Conservation (phyloP, 2,888 invertebrate species). For the Dione vanillae region DNA sequence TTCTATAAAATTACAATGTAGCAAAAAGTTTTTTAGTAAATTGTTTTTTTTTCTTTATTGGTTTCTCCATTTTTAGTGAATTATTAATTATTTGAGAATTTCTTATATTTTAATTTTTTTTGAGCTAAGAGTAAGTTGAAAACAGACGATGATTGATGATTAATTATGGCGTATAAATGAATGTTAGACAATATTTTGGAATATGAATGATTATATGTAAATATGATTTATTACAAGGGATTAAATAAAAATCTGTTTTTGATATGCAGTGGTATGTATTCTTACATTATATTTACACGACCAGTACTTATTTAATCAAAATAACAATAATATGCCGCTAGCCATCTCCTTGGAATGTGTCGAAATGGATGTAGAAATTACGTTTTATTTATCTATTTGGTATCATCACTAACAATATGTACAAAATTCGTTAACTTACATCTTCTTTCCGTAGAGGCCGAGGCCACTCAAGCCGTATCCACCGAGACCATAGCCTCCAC, state of each 20-base stretch:
- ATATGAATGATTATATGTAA: background rate
- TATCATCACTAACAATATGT: slow-evolving; percentile 28
- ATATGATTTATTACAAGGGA: background rate
- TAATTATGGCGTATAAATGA: no score
- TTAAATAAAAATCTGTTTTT: slow-evolving; percentile 32
- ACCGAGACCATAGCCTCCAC: slow-evolving; percentile 46
- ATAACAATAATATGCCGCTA: slow-evolving; percentile 67
- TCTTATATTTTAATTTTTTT: no score
- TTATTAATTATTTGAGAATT: no score
- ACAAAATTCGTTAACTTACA: slow-evolving; percentile 19
- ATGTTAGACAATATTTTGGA: no score
- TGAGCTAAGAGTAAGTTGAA: no score
- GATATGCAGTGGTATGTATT: slow-evolving; percentile 49
- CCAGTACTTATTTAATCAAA: slow-evolving; percentile 58
- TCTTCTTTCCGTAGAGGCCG: slow-evolving; percentile 40
- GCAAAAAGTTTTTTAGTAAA: no score
- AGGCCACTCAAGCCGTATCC: slow-evolving; percentile 46
- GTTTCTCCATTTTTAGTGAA: no score
- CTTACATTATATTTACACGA: slow-evolving; percentile 55
- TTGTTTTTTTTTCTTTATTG: no score
- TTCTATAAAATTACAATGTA: no score
- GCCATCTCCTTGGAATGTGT: slow-evolving; percentile 68
- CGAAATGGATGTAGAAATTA: slow-evolving; percentile 75
- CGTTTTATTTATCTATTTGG: slow-evolving; percentile 51
- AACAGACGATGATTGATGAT: no score